Evolutionary conservation across 1,140 invertebrate species (phyloP).

Genomic region (Lutraria rhynchaena): DNA sequence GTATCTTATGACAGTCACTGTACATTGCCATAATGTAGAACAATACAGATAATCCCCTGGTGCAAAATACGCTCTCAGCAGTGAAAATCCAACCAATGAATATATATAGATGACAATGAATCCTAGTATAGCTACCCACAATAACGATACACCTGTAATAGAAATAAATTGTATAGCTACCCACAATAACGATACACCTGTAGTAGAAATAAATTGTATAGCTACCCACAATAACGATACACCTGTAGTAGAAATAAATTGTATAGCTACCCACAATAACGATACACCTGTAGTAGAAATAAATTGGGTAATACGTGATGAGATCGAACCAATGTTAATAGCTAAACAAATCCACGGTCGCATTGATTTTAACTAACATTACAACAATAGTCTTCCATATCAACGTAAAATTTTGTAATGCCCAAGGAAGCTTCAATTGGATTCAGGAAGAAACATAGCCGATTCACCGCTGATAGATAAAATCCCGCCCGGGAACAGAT

Average conservation of each 20-base stretch:
- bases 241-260: conserved; percentile 68
- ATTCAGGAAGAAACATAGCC: too few relatives aligned
- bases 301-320: background rate
- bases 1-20: conserved; percentile 80
- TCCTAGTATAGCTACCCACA: conserved; percentile 82
- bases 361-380: too few relatives aligned
- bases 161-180: conserved; percentile 72
- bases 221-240: conserved; percentile 82
- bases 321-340: background rate
- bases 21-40: conserved; percentile 80
- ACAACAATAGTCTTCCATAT: too few relatives aligned
- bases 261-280: conserved; percentile 81
- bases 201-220: conserved; percentile 62
- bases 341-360: too few relatives aligned
- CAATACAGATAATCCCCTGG: conserved; percentile 78
- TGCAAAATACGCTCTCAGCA: conserved; percentile 76
- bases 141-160: conserved; percentile 78
- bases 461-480: too few relatives aligned
- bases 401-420: too few relatives aligned
- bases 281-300: conserved; percentile 76
- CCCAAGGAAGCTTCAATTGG: too few relatives aligned
- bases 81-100: conserved; percentile 80
- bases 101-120: conserved; percentile 82
- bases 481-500: too few relatives aligned
- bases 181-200: conserved; percentile 82